phyloP scores from a whole-genome alignment of 2,888 invertebrate genomes.

The Cosmia trapezina region DNA sequence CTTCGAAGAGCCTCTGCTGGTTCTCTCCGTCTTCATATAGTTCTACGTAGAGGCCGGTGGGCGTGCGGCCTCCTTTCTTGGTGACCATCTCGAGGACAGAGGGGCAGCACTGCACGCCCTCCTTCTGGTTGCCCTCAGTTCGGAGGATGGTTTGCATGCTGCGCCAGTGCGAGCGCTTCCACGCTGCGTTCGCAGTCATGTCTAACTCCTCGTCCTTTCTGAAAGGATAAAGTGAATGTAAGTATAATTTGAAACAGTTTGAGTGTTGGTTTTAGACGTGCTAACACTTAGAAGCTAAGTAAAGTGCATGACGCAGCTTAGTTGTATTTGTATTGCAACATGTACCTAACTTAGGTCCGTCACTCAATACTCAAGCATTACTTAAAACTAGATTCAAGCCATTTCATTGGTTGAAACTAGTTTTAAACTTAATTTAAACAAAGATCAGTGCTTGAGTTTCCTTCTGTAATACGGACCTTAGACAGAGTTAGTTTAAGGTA shows the following conservation, averaged over 20 bases:
- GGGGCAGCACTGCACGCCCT: conserved; percentile 94
- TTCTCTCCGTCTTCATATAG: conserved; percentile 93
- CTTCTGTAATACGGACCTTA: too few relatives aligned
- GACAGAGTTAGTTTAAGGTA: conserved; percentile 2
- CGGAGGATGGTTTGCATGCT: conserved; percentile 92
- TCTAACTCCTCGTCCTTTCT: conserved; percentile 86
- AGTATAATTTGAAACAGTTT: conserved; percentile 22
- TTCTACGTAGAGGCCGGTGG: conserved; percentile 93
- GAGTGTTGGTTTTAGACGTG: conserved; percentile 29
- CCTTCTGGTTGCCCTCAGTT: conserved; percentile 82
- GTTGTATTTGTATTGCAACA: conserved; percentile 32
- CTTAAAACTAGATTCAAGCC: too few relatives aligned
- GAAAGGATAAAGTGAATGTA: conserved; percentile 55
- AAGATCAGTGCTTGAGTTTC: too few relatives aligned
- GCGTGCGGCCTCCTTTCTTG: conserved; percentile 94
- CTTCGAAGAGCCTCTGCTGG: conserved; percentile 94
- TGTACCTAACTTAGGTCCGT: conserved; percentile 1
- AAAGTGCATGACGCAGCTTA: conserved; percentile 30
- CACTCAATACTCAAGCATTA: too few relatives aligned
- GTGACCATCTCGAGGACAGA: conserved; percentile 94
- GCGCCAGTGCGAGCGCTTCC: conserved; percentile 91
- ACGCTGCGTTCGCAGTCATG: conserved; percentile 83
- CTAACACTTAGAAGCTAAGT: conserved; percentile 18
- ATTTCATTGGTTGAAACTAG: too few relatives aligned
- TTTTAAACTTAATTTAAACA: too few relatives aligned